Evolutionary conservation across 2,888 invertebrate species (phyloP).

Genomic region (Agrochola lota): DNA sequence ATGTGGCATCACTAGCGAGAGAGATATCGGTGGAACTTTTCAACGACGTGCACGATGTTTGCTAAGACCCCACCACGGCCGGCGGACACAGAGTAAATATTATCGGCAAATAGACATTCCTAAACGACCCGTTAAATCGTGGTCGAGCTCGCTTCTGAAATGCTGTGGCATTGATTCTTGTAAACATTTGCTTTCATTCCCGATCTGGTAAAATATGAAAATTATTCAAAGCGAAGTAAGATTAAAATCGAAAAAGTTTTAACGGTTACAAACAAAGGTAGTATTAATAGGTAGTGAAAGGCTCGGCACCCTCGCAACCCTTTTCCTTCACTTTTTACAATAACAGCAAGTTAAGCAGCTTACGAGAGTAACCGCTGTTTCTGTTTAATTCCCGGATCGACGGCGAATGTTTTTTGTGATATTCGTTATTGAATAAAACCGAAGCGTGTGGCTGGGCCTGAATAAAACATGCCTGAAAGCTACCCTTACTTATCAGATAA

Average conservation of each 20-base stretch:
- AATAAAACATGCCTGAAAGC: slow-evolving; percentile 56
- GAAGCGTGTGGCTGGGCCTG: slow-evolving; percentile 40
- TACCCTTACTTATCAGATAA: slow-evolving; percentile 54
- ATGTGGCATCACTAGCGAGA: neutral
- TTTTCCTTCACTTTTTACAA: slow-evolving; percentile 46
- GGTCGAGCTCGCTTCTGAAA: neutral
- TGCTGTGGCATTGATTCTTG: slow-evolving; percentile 11
- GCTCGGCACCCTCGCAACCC: slow-evolving; percentile 45
- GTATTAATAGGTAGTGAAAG: slow-evolving; percentile 25
- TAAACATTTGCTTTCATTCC: slow-evolving; percentile 22
- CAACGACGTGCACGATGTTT: slow-evolving; percentile 23
- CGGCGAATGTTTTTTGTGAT: slow-evolving; percentile 51
- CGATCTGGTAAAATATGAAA: neutral
- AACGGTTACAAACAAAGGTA: slow-evolving; percentile 28
- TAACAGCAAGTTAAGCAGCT: slow-evolving; percentile 57
- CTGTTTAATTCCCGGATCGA: slow-evolving; percentile 60
- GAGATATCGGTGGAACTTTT: slow-evolving; percentile 12
- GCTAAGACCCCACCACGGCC: neutral
- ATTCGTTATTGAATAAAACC: slow-evolving; percentile 57
- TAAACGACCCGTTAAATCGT: slow-evolving; percentile 27
- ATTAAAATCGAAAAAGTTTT: slow-evolving; percentile 7
- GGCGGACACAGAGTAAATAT: slow-evolving; percentile 31
- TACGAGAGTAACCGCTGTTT: slow-evolving; percentile 45
- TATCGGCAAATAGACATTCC: slow-evolving; percentile 46
- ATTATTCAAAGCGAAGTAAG: slow-evolving; percentile 1